Evolutionary conservation across 2,113 vertebrate species (phyloP), one percentile per base, ranked within the genome.

Genomic region (Macquaria australasica): DNA sequence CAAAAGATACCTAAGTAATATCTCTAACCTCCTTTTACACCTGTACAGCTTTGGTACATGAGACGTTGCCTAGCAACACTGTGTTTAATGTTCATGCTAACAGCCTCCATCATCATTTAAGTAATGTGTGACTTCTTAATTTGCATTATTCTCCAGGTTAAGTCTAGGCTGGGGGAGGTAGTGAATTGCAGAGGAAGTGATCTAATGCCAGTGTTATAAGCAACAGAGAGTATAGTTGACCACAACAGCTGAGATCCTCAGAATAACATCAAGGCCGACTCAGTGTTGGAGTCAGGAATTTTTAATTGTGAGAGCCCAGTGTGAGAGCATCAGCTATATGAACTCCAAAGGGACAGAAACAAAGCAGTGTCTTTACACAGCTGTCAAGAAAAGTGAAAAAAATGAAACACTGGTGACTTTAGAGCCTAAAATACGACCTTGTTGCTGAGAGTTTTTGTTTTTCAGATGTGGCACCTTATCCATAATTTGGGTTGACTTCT

Each of bases 401-500:
- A 67, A 48, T 16, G 3, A 7, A 72, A 41, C 73, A n/a, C 31
- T 56, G n/a, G 34, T 70, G 53, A 53, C 48, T 25, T 0, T 2
- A 25, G 23, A 58, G 60, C 16, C 62, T 43, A 8, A 77, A 82
- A 68, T 58, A 28, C 9, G 18, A 55, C 48, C n/a, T 41, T 37
- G 48, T 23, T 85, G 78, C 31, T 0, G 43, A 55, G 73, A 28
- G 56, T 85, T 88, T 72, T 87, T 34, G 43, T 82, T 82, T 87
- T 79, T 64, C 51, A 76, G 31, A 64, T 58, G 58, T 77, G 58
- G 55, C 56, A 63, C 41, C 50, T 60, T 76, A 77, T 88, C 50
- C 50, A 69, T 80, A 82, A 89, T 88, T 79, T 83, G 75, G 4
- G 18, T 81, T 69, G 76, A 88, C 63, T 68, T 83, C 45, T 86